A percentile compares a stretch with the other conserved stretches of the same genome.
Evolutionary conservation across 2,888 invertebrate genomes (phyloP).

Genomic region (Apoda limacodes): DNA sequence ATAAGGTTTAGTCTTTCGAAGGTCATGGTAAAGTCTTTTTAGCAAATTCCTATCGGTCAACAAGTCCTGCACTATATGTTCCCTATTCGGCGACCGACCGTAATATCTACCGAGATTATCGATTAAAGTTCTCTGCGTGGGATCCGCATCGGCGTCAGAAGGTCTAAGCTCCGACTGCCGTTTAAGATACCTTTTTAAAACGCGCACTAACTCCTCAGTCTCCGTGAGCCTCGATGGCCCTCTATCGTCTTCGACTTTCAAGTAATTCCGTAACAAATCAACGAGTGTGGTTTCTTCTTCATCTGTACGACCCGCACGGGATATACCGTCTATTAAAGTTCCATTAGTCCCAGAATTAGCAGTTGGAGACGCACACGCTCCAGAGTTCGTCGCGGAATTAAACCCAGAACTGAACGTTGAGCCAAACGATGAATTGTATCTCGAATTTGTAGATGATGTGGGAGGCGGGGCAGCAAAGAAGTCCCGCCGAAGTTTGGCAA

Average conservation of each 20-base stretch:
- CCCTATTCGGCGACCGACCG: constrained; percentile 73
- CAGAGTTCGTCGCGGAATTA: constrained; percentile 23
- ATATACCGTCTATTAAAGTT: constrained; percentile 53
- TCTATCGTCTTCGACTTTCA: constrained; percentile 70
- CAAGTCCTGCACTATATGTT: constrained; percentile 78
- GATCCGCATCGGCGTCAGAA: constrained; percentile 38
- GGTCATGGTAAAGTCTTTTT: constrained; percentile 79
- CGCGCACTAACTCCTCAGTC: constrained; percentile 74
- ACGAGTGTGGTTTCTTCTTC: constrained; percentile 72
- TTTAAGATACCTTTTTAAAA: constrained; percentile 70
- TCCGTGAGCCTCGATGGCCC: constrained; percentile 55
- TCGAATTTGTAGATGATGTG: constrained; percentile 22
- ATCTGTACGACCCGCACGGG: constrained; percentile 29
- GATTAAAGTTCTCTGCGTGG: constrained; percentile 64
- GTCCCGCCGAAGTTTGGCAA: constrained; percentile 76
- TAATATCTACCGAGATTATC: constrained; percentile 78
- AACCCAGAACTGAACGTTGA: constrained; percentile 31
- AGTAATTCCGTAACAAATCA: constrained; percentile 75
- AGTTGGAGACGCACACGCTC: constrained; percentile 37
- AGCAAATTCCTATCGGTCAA: constrained; percentile 79
- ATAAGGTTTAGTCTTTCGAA: constrained; percentile 74
- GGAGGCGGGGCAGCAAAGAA: constrained; percentile 68
- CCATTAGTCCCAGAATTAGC: constrained; percentile 43
- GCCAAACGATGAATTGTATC: constrained; percentile 8
- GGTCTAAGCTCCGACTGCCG: constrained; percentile 45